phyloP scores from a whole-genome alignment of 1,140 invertebrate genomes.

The Pogonomyrmex barbatus region DNA sequence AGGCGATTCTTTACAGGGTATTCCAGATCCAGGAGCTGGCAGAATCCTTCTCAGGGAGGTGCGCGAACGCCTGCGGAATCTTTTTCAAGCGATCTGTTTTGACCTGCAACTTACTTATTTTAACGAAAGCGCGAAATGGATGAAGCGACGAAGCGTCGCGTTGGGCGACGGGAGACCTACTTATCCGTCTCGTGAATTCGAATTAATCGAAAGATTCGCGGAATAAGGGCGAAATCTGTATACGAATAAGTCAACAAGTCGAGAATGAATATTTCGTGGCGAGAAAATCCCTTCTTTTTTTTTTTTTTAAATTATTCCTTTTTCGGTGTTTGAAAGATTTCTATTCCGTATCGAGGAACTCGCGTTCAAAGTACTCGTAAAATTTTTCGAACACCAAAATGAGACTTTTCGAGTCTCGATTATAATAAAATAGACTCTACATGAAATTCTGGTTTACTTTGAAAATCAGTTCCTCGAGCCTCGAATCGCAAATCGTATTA shows the following conservation, averaged over 20 bases:
- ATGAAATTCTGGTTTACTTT: not conserved
- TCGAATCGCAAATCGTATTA: slow-evolving; percentile 8
- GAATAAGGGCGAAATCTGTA: not conserved
- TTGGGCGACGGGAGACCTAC: not conserved
- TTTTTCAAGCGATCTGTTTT: not conserved
- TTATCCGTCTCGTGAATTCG: not conserved
- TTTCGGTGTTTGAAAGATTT: not conserved
- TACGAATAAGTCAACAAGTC: not conserved
- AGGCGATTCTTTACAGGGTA: slow-evolving; percentile 2
- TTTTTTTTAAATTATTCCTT: not conserved
- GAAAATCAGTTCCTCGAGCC: slow-evolving; percentile 2
- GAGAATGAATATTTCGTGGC: not conserved
- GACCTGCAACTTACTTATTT: not conserved
- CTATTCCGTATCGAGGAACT: not conserved
- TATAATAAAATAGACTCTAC: not conserved
- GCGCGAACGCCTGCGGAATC: not conserved
- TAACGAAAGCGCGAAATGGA: not conserved
- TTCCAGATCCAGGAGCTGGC: not conserved
- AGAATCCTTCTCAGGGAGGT: slow-evolving; percentile 14
- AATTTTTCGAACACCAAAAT: not conserved
- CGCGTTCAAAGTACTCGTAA: not conserved
- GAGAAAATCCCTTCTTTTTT: not conserved
- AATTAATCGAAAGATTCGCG: not conserved
- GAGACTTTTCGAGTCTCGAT: not conserved
- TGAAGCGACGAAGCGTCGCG: not conserved